phyloP scores from a whole-genome alignment of 2,113 vertebrate species.

The Anoura caudifer region DNA sequence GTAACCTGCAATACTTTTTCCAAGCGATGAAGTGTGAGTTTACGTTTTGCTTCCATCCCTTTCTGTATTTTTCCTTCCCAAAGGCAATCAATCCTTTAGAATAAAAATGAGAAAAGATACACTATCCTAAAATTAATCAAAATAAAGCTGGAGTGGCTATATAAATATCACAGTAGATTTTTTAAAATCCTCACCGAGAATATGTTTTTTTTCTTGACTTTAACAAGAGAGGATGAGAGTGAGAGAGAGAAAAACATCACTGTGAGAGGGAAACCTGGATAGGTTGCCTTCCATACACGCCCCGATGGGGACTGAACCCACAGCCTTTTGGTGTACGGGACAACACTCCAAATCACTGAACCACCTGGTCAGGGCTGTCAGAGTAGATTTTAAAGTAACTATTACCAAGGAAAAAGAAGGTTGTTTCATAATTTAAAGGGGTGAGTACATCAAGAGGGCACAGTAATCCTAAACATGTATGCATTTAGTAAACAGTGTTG shows the following conservation, averaged over 20 bases:
- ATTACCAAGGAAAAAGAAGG: not conserved
- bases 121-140: not conserved
- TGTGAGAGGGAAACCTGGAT: too few species aligned
- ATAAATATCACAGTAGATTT: not conserved
- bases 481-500: not conserved
- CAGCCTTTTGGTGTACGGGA: too few species aligned
- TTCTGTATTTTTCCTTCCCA: slow-evolving; percentile 43
- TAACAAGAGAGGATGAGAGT: too few species aligned
- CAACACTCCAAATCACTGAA: too few species aligned
- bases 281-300: too few species aligned
- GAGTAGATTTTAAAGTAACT: slow-evolving; percentile 15
- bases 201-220: too few species aligned
- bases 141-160: not conserved
- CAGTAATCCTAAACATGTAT: not conserved
- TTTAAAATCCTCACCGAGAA: too few species aligned
- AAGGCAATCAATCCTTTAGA: slow-evolving; percentile 20
- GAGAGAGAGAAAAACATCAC: too few species aligned
- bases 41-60: slow-evolving; percentile 17
- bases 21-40: not conserved
- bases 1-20: slow-evolving; percentile 39
- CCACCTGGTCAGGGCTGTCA: too few species aligned
- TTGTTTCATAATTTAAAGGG: not conserved
- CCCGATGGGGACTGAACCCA: too few species aligned
- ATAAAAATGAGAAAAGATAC: slow-evolving; percentile 17
- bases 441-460: not conserved